Conservation (phyloP, 2,888 invertebrate genomes). For the Ochlodes sylvanus region DNA sequence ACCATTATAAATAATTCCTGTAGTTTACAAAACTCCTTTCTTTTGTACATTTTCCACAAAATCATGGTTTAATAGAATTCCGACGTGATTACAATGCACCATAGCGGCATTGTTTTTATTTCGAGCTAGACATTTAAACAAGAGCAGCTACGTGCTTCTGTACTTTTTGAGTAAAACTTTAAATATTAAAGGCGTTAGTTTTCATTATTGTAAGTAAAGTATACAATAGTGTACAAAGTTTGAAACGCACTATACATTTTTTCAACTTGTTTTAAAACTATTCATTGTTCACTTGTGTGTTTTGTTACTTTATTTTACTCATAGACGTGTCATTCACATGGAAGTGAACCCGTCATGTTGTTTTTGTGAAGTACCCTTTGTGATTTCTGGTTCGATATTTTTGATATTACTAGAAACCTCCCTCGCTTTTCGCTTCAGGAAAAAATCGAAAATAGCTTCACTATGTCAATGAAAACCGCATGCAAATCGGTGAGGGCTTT, state of each 20-base stretch:
- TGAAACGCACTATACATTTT: neutral
- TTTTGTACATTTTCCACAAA: constrained; percentile 27
- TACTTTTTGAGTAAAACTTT: neutral
- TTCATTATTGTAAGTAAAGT: neutral
- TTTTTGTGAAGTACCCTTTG: no score
- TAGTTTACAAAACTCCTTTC: constrained; percentile 26
- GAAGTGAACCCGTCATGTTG: no score
- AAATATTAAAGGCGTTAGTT: neutral
- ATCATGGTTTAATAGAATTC: constrained; percentile 11
- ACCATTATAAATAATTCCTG: constrained; percentile 35
- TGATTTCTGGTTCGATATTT: no score
- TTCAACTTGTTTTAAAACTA: neutral
- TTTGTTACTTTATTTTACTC: neutral
- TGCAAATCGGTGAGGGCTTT: no score
- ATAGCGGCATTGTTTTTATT: constrained; percentile 22
- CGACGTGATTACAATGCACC: constrained; percentile 20
- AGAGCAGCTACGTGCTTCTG: constrained; percentile 10
- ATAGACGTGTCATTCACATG: no score
- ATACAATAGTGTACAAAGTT: neutral
- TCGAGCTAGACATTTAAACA: constrained; percentile 5
- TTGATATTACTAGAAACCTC: no score
- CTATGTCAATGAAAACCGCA: no score
- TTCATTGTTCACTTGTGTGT: neutral
- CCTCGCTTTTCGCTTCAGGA: no score
- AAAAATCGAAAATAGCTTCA: no score